Evolutionary conservation across 64 coral and sea anemone genomes (phyloP).

Genomic region (Anthopleura sola): DNA sequence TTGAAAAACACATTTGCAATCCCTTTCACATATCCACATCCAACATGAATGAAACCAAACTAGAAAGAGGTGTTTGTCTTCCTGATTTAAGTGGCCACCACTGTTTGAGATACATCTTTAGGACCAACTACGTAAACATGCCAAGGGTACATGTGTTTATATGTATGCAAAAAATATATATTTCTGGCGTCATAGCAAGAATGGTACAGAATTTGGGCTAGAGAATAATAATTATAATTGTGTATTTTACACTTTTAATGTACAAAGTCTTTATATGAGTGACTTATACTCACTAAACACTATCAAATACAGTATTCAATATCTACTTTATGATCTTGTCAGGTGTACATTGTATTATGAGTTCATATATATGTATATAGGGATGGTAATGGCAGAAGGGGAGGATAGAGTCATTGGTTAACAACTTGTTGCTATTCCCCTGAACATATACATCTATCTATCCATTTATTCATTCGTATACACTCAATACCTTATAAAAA

Average conservation of each 20-base stretch:
- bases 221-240: not conserved
- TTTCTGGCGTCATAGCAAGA: conserved; percentile 1
- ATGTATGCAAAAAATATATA: not conserved
- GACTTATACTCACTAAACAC: not conserved
- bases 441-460: no score
- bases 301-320: conserved; percentile 15
- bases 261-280: conserved; percentile 16
- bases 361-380: no score
- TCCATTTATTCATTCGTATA: no score
- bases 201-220: conserved; percentile 6
- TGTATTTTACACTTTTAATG: conserved; percentile 21
- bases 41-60: no score
- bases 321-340: not conserved
- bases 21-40: no score
- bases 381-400: no score
- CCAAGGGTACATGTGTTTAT: not conserved
- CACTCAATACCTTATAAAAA: no score
- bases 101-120: not conserved
- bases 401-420: no score
- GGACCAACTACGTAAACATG: not conserved
- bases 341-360: not conserved
- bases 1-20: no score
- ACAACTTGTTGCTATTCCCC: no score
- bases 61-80: no score
- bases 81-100: no score